Evolutionary conservation across 2,113 vertebrate genomes (phyloP), one percentile per base, ranked within the genome.

Genomic region (Labeo rohita): DNA sequence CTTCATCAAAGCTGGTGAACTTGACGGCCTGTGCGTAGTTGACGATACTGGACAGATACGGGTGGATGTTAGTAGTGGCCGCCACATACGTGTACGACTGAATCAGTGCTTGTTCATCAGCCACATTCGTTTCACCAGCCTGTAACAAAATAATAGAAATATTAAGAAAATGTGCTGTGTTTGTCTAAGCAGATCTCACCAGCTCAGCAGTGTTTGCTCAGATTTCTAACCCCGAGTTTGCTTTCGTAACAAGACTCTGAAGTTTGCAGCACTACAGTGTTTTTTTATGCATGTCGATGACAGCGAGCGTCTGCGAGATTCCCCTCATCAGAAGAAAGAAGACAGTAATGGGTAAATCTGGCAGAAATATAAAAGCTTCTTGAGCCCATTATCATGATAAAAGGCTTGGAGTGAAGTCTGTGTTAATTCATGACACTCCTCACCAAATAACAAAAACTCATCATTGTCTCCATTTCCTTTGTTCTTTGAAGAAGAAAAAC

Each of bases 11-110:
- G 92, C 98, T 96, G 93, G 97, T 97, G 93, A 99, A 99, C 93
- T 99, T 99, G 88, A 99, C 97, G 0, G 98, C 98, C 86, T 99
- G 98, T 75, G 98, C 98, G 80, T 99, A 99, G 95, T 99, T 99
- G 94, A 99, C 96, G 95, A 99, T 98, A 28, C 96, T 97, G 81
- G 98, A 99, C 85, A 99, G 95, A 92, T 96, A 99, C 0, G 98
- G 98, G 91, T 99, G 98, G 92, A 99, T 99, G 90, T 99, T 99
- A 6, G 98, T 99, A 87, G 98, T 99, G 91, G 97, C 98, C 90
- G 97, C 97, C 72, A 98, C 98, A 34, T 99, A 99, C 81, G 97
- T 98, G 93, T 99, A 99, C 90, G 97, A 97, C 88, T 98, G 96
- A 92, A 99, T 99, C 93, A 98, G 95, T 0, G 97, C 97, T 91